Evolutionary conservation across 2,888 invertebrate genomes (phyloP).

Genomic region (Agrochola macilenta): DNA sequence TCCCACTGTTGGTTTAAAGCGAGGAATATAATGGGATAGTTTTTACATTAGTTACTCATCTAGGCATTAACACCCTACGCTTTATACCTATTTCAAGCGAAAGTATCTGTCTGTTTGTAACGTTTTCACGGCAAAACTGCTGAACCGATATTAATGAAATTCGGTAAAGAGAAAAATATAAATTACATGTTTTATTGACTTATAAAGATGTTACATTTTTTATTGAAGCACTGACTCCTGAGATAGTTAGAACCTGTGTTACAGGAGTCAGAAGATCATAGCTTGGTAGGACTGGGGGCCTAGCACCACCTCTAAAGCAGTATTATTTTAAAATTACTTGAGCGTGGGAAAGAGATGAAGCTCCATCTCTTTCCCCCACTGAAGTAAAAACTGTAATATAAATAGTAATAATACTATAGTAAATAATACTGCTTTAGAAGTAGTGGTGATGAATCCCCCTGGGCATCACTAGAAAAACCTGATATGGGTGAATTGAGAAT

Average conservation of each 20-base stretch:
- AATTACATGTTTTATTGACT: not conserved
- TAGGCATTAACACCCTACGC: too few relatives aligned
- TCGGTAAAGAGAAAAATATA: not conserved
- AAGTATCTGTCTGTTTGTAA: not conserved
- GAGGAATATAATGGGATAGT: not conserved
- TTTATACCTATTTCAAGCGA: not conserved
- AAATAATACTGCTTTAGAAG: too few relatives aligned
- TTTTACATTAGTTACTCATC: not conserved
- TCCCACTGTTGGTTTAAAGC: conserved; percentile 77
- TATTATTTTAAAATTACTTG: too few relatives aligned
- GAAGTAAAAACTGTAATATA: too few relatives aligned
- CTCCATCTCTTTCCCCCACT: too few relatives aligned
- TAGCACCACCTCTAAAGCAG: too few relatives aligned
- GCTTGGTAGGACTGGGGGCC: not conserved
- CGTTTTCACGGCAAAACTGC: not conserved
- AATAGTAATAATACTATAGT: too few relatives aligned
- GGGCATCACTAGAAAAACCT: not conserved
- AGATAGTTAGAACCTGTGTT: not conserved
- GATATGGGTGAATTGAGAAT: not conserved
- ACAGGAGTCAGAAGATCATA: not conserved
- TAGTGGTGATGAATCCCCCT: too few relatives aligned
- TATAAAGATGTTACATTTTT: not conserved
- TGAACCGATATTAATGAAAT: not conserved
- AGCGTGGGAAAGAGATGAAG: too few relatives aligned
- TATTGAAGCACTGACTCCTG: not conserved